phyloP scores from a whole-genome alignment of 2,888 invertebrate genomes.

The Agrochola litura region DNA sequence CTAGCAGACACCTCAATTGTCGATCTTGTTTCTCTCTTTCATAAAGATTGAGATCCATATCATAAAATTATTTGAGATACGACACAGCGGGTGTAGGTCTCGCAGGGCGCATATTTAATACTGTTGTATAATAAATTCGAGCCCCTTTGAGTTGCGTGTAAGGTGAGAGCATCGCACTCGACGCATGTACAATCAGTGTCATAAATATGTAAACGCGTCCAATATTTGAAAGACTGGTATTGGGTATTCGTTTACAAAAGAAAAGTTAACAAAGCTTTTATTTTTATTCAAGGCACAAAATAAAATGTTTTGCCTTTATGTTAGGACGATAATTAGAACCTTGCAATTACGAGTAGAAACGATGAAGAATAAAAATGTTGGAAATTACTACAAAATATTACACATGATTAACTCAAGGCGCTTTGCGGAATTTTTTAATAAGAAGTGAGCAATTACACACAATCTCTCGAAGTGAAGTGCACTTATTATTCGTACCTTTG shows the following conservation, averaged over 20 bases:
- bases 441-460: constrained; percentile 51
- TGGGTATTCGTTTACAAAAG: constrained; percentile 3
- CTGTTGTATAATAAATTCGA: constrained; percentile 58
- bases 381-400: constrained; percentile 40
- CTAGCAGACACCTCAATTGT: constrained; percentile 7
- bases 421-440: constrained; percentile 41
- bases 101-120: constrained; percentile 48
- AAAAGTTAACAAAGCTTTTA: not conserved
- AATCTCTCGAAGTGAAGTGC: constrained; percentile 47
- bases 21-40: constrained; percentile 22
- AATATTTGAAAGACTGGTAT: constrained; percentile 40
- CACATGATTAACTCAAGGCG: constrained; percentile 35
- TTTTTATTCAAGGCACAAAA: not conserved
- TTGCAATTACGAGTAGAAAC: constrained; percentile 12
- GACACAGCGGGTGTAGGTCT: constrained; percentile 27
- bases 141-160: constrained; percentile 42
- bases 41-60: constrained; percentile 28
- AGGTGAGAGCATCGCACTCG: constrained; percentile 33
- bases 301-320: constrained; percentile 1
- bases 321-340: constrained; percentile 6
- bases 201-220: constrained; percentile 58
- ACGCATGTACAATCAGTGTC: constrained; percentile 48
- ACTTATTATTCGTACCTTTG: constrained; percentile 44
- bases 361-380: constrained; percentile 15
- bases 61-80: constrained; percentile 49